Conservation (phyloP, 2,888 invertebrate species). For the Euphydryas editha region DNA sequence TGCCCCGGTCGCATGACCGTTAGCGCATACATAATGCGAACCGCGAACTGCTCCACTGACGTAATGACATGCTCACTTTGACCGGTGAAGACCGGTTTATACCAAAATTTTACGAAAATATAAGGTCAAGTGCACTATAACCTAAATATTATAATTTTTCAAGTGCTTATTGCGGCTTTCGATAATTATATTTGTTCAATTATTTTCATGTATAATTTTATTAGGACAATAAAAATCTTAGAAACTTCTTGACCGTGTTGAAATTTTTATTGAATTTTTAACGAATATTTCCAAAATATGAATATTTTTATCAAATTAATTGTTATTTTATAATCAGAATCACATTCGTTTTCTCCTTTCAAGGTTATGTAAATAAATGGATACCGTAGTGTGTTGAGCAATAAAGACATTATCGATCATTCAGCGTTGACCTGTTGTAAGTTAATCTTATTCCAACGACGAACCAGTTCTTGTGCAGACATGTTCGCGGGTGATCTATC, state of each 20-base stretch:
- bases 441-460: conserved; percentile 44
- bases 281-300: background rate
- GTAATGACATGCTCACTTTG: conserved; percentile 67
- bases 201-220: background rate
- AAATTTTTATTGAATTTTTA: background rate
- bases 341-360: background rate
- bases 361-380: conserved; percentile 9
- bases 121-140: conserved; percentile 31
- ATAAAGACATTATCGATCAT: conserved; percentile 37
- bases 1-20: conserved; percentile 58
- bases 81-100: conserved; percentile 33
- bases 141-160: conserved; percentile 24
- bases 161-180: conserved; percentile 22
- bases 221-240: background rate
- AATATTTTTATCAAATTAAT: background rate
- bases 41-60: conserved; percentile 67
- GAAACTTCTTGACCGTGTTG: background rate
- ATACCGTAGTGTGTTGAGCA: conserved; percentile 4
- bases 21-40: conserved; percentile 72
- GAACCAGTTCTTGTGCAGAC: conserved; percentile 37
- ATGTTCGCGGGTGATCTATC: conserved; percentile 57
- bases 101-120: conserved; percentile 27
- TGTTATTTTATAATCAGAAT: background rate
- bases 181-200: conserved; percentile 12
- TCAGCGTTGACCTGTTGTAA: conserved; percentile 38